phyloP scores from a whole-genome alignment of 2,113 vertebrate species.

The Petromus typicus region DNA sequence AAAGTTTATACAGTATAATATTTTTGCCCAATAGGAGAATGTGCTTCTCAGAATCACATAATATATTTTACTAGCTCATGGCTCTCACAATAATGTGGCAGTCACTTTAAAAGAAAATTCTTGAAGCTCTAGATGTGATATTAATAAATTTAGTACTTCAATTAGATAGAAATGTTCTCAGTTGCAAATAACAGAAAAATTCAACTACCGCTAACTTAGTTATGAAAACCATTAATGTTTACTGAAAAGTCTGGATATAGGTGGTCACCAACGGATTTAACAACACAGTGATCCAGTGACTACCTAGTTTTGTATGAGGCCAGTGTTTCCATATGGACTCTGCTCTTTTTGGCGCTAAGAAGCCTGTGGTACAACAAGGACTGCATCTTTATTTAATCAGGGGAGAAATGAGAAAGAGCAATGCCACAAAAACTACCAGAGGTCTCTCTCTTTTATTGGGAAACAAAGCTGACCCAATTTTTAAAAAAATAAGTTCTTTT shows the following conservation, averaged over 20 bases:
- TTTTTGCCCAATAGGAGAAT: neutral
- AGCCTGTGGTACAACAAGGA: neutral
- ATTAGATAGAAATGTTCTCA: neutral
- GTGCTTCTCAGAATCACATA: neutral
- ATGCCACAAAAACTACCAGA: neutral
- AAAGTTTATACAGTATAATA: neutral
- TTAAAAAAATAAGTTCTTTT: neutral
- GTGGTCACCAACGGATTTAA: neutral
- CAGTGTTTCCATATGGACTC: neutral
- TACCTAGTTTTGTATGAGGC: neutral
- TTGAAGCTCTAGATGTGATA: neutral
- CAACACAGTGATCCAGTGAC: neutral
- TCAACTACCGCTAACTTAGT: neutral
- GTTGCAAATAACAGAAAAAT: neutral
- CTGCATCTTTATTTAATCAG: neutral
- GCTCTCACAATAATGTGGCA: conserved; percentile 1
- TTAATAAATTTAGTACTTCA: neutral
- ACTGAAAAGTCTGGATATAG: neutral
- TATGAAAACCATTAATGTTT: neutral
- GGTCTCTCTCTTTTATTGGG: neutral
- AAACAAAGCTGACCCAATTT: neutral
- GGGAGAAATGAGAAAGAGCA: neutral
- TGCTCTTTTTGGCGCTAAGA: neutral
- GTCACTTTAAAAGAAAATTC: neutral
- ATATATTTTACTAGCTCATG: neutral